Evolutionary conservation across 1,140 invertebrate species (phyloP), one percentile per base, ranked within the genome.

Genomic region (Drosophila mojavensis): DNA sequence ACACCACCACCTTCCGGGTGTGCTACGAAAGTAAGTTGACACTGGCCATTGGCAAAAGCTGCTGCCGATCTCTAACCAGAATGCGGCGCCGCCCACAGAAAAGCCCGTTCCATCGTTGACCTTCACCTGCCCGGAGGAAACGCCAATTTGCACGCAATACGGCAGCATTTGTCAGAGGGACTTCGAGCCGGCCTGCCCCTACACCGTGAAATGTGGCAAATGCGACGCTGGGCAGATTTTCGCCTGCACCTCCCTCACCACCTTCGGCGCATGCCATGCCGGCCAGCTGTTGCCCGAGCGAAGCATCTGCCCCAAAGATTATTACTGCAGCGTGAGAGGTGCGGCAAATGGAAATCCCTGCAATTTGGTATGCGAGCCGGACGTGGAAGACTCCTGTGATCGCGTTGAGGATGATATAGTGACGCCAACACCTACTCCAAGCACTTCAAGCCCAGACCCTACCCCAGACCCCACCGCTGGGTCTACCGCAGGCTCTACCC

Each of bases 161-260:
- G 58, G 39, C 1, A 11, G 6, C 0, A 60, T 84, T 28, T 91
- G 90, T 48, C 28, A 75, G 51, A 15, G 41, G 2, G 20, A n/a
- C 0, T 0, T 9, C 1, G 0, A 1, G 0, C 61, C 58, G 0
- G 77, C 50, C 36, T 91, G 90, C 64, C 85, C 80, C 0, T 78
- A 91, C 33, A 73, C 55, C 1, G 53, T 74, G 0, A 51, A 53
- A 0, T 91, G 90, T 47, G 67, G 30, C 0, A 20, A 48, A 2
- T 91, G 90, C 62, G 9, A 4, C 2, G 20, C 7, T 11, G 3
- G n/a, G 0, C 7, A 45, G 4, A 11, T n/a, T 0, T 91, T 56
- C 24, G 72, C 90, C 15, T 91, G 90, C 73, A 86, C 82, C 28
- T 79, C 85, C 0, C 54, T 43, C 15, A 90, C 60, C 13, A 78